Evolutionary conservation across 1,140 invertebrate genomes (phyloP).

Genomic region (Ceratina calcarata): DNA sequence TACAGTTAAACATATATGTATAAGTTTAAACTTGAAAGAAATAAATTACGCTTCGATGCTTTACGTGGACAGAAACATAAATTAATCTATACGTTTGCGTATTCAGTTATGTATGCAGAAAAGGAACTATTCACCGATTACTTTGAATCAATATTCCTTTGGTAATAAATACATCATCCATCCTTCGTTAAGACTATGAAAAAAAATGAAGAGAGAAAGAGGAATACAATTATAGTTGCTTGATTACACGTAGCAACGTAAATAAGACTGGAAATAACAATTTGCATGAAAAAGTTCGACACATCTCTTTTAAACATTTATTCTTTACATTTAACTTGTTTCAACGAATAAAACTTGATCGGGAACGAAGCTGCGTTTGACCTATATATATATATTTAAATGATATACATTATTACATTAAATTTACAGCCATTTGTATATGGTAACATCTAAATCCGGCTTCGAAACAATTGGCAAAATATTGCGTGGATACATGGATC

Average conservation of each 20-base stretch:
- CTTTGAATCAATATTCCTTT: conserved; percentile 13
- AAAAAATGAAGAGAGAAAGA: not conserved
- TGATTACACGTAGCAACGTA: conserved; percentile 20
- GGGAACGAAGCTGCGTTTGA: conserved; percentile 1
- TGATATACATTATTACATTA: conserved; percentile 14
- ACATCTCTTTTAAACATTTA: conserved; percentile 30
- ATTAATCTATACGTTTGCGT: not conserved
- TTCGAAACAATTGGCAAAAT: conserved; percentile 13
- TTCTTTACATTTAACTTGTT: conserved; percentile 44
- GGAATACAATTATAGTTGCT: not conserved
- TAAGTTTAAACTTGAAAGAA: not conserved
- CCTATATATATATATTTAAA: conserved; percentile 10
- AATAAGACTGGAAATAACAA: conserved; percentile 24
- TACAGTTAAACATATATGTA: conserved; percentile 4
- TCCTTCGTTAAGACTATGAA: not conserved
- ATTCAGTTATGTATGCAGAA: not conserved
- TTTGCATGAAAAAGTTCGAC: conserved; percentile 2
- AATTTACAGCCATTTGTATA: conserved; percentile 11
- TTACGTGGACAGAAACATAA: conserved; percentile 5
- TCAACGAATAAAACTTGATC: conserved; percentile 9
- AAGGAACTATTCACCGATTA: conserved; percentile 22
- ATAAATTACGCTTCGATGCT: conserved; percentile 24
- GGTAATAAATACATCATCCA: conserved; percentile 1
- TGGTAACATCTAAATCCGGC: conserved; percentile 11
- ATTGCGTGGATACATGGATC: not conserved